A percentile compares a stretch with the other conserved stretches of the same genome.
phyloP scores from a whole-genome alignment of 2,888 invertebrate species.

The Homarus gammarus region DNA sequence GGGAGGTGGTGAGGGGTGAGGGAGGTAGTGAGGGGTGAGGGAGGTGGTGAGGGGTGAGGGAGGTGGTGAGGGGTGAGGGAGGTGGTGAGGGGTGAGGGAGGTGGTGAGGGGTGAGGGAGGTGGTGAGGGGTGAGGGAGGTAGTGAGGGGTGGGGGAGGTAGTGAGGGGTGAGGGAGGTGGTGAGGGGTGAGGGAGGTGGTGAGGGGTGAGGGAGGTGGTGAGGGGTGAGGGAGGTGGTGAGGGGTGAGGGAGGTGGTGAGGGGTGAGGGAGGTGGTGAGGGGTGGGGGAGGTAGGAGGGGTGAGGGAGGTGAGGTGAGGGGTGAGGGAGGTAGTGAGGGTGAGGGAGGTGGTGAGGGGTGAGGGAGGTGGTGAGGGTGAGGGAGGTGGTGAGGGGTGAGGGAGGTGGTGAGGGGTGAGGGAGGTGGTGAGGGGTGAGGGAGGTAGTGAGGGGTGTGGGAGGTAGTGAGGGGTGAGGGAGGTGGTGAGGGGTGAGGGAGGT shows the following conservation, averaged over 20 bases:
- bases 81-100: not conserved
- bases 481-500: not conserved
- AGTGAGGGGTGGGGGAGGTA: not conserved
- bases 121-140: not conserved
- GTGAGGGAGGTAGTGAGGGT: not conserved
- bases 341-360: not conserved
- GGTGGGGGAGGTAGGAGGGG: not conserved
- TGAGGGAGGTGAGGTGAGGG: not conserved
- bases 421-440: not conserved
- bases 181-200: not conserved
- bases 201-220: not conserved
- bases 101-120: not conserved
- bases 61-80: not conserved
- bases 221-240: not conserved
- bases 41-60: not conserved
- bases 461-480: not conserved
- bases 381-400: not conserved
- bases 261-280: not conserved
- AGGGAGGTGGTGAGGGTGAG: not conserved
- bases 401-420: not conserved
- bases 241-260: not conserved
- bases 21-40: not conserved
- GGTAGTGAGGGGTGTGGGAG: not conserved
- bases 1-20: not conserved
- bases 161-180: not conserved